Evolutionary conservation across 2,888 invertebrate species (phyloP).

Genomic region (Teleogryllus oceanicus): DNA sequence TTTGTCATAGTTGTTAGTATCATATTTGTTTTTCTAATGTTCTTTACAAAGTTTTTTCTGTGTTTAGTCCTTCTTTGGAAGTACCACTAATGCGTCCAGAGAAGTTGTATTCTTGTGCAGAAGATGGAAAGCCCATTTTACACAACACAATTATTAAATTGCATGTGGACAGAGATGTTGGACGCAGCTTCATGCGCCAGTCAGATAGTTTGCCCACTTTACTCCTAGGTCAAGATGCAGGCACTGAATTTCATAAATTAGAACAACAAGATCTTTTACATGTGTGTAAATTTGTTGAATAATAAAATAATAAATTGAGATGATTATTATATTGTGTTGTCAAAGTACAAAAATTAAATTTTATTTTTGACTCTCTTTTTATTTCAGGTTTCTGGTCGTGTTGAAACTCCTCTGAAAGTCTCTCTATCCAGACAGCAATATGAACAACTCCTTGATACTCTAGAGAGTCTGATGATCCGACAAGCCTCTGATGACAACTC

Average conservation of each 20-base stretch:
- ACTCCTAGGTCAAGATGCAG: conserved; percentile 43
- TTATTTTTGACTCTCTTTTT: not conserved
- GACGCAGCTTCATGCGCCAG: conserved; percentile 42
- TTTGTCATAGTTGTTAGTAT: not conserved
- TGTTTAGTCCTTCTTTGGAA: not conserved
- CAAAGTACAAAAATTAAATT: not conserved
- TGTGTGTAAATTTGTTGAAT: conserved; percentile 30
- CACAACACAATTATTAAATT: conserved; percentile 84
- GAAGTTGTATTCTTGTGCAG: conserved; percentile 69
- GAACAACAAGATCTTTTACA: conserved; percentile 37
- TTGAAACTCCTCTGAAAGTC: conserved; percentile 80
- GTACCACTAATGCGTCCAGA: conserved; percentile 57
- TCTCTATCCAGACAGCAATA: conserved; percentile 83
- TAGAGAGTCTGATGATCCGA: conserved; percentile 47
- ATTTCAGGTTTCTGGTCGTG: conserved; percentile 64
- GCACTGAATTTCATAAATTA: conserved; percentile 35
- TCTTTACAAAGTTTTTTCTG: not conserved
- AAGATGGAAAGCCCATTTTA: conserved; percentile 77
- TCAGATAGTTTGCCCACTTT: conserved; percentile 45
- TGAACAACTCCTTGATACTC: conserved; percentile 79
- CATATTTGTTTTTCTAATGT: not conserved
- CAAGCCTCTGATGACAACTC: conserved; percentile 45
- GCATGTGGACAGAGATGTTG: conserved; percentile 54
- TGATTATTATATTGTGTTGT: not conserved
- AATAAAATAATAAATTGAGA: conserved; percentile 21